phyloP scores from a whole-genome alignment of 2,797 vertebrate genomes.

The Crenuchus spilurus region DNA sequence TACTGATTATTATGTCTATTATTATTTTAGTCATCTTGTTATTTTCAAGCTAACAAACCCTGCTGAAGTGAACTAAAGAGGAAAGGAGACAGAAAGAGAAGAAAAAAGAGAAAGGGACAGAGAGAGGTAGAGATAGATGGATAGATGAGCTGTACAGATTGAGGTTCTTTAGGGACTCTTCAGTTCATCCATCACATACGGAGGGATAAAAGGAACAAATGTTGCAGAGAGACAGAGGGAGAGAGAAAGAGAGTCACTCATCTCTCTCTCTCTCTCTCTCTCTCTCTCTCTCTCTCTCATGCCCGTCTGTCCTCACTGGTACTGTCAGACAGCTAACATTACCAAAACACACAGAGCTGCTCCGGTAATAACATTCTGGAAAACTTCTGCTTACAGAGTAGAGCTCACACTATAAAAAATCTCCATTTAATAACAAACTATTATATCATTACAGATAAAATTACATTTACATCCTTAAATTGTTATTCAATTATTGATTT shows the following conservation, averaged over 20 bases:
- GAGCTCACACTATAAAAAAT: too few species aligned
- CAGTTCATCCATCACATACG: conserved; percentile 69
- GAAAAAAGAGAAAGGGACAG: neutral
- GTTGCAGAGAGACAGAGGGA: conserved; percentile 68
- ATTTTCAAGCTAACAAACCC: too few species aligned
- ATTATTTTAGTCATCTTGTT: too few species aligned
- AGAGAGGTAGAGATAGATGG: conserved; percentile 54
- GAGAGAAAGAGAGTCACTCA: too few species aligned
- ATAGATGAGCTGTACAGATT: conserved; percentile 69
- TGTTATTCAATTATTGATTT: too few species aligned
- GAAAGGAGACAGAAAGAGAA: conserved; percentile 50
- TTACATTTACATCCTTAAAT: too few species aligned
- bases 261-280: neutral
- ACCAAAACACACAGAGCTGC: conserved; percentile 8
- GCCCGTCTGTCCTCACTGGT: conserved; percentile 6
- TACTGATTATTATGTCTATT: too few species aligned
- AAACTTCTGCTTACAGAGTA: neutral
- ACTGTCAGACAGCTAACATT: conserved; percentile 13
- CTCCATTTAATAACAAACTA: too few species aligned
- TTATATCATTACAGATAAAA: too few species aligned
- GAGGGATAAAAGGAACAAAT: conserved; percentile 70
- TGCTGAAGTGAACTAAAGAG: neutral
- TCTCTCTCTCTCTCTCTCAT: neutral
- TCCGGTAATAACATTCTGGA: neutral
- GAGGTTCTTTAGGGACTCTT: conserved; percentile 58